Evolutionary conservation across 2,888 invertebrate genomes (phyloP).

Genomic region (Seira sanloemensis): DNA sequence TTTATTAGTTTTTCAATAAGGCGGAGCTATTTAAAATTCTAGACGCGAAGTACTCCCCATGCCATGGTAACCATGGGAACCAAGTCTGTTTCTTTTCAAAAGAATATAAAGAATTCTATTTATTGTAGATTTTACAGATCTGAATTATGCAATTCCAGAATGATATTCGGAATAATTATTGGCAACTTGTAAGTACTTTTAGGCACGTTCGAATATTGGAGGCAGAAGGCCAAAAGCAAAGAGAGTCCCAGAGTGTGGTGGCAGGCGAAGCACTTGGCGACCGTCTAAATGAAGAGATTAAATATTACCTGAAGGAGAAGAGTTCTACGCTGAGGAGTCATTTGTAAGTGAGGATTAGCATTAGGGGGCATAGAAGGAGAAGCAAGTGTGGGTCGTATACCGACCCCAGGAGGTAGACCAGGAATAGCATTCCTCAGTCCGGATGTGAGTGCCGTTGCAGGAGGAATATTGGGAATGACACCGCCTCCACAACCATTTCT

Average conservation of each 20-base stretch:
- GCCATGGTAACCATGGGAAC: too few relatives aligned
- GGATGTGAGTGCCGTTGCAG: constrained; percentile 68
- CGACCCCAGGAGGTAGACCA: constrained; percentile 67
- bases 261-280: neutral
- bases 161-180: too few relatives aligned
- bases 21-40: too few relatives aligned
- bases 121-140: too few relatives aligned
- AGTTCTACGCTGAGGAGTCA: constrained; percentile 81
- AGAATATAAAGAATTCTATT: too few relatives aligned
- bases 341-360: constrained; percentile 73
- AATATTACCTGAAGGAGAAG: constrained; percentile 87
- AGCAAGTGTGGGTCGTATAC: constrained; percentile 75
- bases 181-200: too few relatives aligned
- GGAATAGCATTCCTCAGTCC: constrained; percentile 68
- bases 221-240: too few relatives aligned
- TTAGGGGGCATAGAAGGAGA: constrained; percentile 69
- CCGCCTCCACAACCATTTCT: constrained; percentile 73
- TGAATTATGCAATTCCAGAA: too few relatives aligned
- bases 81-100: too few relatives aligned
- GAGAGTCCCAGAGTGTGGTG: too few relatives aligned
- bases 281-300: constrained; percentile 10
- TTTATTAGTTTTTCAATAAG: neutral
- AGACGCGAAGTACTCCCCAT: too few relatives aligned
- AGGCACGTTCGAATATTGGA: too few relatives aligned
- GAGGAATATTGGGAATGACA: constrained; percentile 66